Evolutionary conservation across 2,113 vertebrate species (phyloP).

Genomic region (Neogale vison): DNA sequence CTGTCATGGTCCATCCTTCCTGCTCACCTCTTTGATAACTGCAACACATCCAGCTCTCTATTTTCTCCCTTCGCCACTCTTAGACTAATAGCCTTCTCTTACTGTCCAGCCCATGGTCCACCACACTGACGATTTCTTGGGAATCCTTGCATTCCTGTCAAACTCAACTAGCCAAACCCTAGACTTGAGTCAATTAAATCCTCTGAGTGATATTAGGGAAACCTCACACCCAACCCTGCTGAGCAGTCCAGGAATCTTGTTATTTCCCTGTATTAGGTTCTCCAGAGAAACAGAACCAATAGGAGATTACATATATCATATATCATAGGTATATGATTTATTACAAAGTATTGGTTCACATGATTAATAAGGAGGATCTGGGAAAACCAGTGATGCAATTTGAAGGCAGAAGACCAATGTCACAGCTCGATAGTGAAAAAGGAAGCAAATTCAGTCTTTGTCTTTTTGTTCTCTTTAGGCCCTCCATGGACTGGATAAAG

Average conservation of each 20-base stretch:
- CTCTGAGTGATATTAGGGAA: not conserved
- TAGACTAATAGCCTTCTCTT: not conserved
- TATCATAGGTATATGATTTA: not conserved
- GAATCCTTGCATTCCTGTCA: not conserved
- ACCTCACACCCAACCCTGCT: accelerated
- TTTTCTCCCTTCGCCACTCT: not conserved
- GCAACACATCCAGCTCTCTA: not conserved
- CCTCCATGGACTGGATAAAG: not conserved
- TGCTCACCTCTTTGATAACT: too few relatives aligned
- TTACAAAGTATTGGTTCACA: not conserved
- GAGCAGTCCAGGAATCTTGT: not conserved
- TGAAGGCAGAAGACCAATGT: not conserved
- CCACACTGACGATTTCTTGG: not conserved
- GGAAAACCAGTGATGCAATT: not conserved
- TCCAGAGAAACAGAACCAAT: not conserved
- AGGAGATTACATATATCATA: not conserved
- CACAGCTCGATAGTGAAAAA: not conserved
- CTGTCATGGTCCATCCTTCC: not conserved
- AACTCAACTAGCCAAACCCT: not conserved
- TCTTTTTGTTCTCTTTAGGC: not conserved
- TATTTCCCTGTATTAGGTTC: not conserved
- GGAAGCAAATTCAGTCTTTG: not conserved
- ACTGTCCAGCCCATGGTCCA: too few relatives aligned
- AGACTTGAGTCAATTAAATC: not conserved
- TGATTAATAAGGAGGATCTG: not conserved